Conservation (phyloP, 2,888 invertebrate genomes). For the Abrostola triplasia region DNA sequence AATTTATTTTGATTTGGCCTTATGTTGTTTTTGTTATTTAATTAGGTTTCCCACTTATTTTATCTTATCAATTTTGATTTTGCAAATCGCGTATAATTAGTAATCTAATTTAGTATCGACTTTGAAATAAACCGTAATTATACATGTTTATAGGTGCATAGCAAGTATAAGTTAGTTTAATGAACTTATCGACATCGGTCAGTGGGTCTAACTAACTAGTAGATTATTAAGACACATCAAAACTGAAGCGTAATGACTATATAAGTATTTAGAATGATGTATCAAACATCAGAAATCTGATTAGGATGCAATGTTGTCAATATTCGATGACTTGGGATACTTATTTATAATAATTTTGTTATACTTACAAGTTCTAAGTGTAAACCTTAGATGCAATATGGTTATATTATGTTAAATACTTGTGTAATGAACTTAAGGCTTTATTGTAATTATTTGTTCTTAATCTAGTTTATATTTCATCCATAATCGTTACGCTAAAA, state of each 20-base stretch:
- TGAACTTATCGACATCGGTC: neutral
- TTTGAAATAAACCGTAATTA: too few species aligned
- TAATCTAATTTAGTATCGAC: neutral
- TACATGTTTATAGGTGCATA: neutral
- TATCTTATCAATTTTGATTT: neutral
- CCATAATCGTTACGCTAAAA: too few species aligned
- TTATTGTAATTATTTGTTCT: too few species aligned
- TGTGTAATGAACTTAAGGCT: too few species aligned
- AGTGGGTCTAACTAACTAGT: neutral
- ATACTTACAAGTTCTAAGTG: too few species aligned
- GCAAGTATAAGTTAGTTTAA: neutral
- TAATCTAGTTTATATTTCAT: too few species aligned
- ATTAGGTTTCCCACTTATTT: neutral
- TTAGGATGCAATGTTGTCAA: neutral
- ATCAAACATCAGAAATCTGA: too few species aligned
- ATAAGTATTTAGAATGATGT: neutral
- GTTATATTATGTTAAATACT: too few species aligned
- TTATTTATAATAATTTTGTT: too few species aligned
- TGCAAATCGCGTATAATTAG: too few species aligned
- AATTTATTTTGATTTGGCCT: constrained; percentile 37
- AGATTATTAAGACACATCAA: constrained; percentile 3
- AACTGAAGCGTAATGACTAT: neutral
- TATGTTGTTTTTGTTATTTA: neutral
- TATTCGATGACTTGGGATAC: too few species aligned
- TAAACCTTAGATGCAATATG: too few species aligned